A percentile compares a stretch with the other conserved stretches of the same genome.
Evolutionary conservation across 2,888 invertebrate species (phyloP).

Genomic region (Brassicogethes aeneus): DNA sequence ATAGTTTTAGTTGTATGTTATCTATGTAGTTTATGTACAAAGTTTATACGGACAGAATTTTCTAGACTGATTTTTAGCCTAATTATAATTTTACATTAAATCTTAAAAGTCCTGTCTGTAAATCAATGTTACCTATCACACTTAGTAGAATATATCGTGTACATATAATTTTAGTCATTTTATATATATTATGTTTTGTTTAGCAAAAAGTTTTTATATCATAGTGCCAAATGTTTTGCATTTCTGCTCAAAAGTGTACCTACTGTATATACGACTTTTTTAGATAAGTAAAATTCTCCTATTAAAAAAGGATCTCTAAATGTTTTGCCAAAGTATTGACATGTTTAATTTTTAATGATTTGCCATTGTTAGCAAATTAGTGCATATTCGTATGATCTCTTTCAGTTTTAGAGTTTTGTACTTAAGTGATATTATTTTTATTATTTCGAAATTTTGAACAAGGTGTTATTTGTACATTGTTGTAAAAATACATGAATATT

Average conservation of each 20-base stretch:
- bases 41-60: constrained; percentile 21
- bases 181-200: no score
- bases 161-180: no score
- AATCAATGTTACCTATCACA: constrained; percentile 11
- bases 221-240: constrained; percentile 19
- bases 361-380: background rate
- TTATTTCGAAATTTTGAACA: constrained; percentile 1
- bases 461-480: constrained; percentile 22
- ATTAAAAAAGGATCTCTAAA: constrained; percentile 8
- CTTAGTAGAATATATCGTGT: no score
- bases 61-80: constrained; percentile 1
- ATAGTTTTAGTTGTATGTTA: constrained; percentile 8
- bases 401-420: constrained; percentile 9
- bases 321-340: constrained; percentile 10
- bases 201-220: no score
- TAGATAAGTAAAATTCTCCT: background rate
- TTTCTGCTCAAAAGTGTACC: constrained; percentile 25
- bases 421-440: constrained; percentile 8
- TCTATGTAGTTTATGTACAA: constrained; percentile 30
- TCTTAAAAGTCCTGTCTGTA: background rate
- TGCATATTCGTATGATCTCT: background rate
- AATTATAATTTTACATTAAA: background rate
- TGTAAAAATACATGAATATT: constrained; percentile 29
- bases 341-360: background rate
- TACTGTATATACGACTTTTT: constrained; percentile 7